Evolutionary conservation across 2,797 vertebrate species (phyloP).

Genomic region (Enteromius unitaeniatus): DNA sequence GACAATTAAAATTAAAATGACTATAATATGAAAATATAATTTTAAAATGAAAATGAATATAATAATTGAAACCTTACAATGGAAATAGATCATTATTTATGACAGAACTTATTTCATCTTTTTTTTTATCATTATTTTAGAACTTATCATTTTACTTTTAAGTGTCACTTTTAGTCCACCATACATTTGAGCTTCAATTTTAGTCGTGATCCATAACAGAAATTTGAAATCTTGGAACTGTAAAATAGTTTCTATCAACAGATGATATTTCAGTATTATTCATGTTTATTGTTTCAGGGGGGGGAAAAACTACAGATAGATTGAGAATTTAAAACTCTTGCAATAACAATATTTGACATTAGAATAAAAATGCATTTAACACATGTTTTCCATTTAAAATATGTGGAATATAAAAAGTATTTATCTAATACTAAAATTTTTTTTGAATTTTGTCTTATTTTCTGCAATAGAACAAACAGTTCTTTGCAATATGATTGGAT

Average conservation of each 20-base stretch:
- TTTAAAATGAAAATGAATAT: not conserved
- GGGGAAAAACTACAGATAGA: not conserved
- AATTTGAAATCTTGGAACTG: not conserved
- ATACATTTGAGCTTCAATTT: not conserved
- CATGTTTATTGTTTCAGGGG: not conserved
- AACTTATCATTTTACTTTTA: not conserved
- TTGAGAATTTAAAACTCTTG: not conserved
- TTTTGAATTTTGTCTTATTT: too few species aligned
- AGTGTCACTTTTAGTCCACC: not conserved
- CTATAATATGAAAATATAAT: not conserved
- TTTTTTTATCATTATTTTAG: too few species aligned
- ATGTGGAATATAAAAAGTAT: not conserved
- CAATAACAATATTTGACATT: not conserved
- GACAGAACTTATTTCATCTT: not conserved
- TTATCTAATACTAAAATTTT: conserved; percentile 2
- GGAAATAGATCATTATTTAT: not conserved
- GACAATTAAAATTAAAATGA: not conserved
- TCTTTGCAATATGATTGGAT: conserved; percentile 10
- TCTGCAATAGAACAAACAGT: not conserved
- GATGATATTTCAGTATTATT: not conserved
- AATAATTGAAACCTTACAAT: not conserved
- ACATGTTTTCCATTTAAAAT: not conserved
- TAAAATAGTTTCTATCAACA: not conserved
- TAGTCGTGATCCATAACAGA: conserved; percentile 14
- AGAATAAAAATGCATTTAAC: not conserved